Evolutionary conservation across 2,888 invertebrate species (phyloP), one percentile per base, ranked within the genome.

Genomic region (Patella ulyssiponensis): DNA sequence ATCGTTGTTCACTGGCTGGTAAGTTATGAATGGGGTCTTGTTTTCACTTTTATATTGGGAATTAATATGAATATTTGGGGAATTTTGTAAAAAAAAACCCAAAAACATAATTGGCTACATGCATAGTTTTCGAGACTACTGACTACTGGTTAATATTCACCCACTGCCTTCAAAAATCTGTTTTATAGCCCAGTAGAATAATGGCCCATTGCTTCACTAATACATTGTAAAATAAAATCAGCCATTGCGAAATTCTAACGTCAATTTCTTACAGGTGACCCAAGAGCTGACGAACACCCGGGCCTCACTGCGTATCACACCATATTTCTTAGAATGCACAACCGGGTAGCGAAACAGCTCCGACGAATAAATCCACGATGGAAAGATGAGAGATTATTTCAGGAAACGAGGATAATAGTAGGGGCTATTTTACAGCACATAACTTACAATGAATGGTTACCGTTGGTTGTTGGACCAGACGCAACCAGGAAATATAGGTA

Each of bases 401-500:
- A 84, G 58, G 82, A 82, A 27, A 77, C 84, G 2, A 76, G 84
- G 27, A 80, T 74, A 75, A 78, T 83, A 15, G 75, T 82, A 12
- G 73, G 93, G 0, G 97, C 97, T 0, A 82, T 90, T 58, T 86
- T 97, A 96, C 93, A 91, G 73, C 88, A 91, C 81, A 88, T 92
- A 52, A 85, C 88, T 4, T 92, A 89, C 83, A 87, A 85, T 71
- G 91, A 92, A 83, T 92, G 88, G 78, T 92, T 98, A 75, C 98
- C 98, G 3, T 74, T 97, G 76, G 93, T 99, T 72, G 93, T 98
- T 12, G 81, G 81, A 53, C 51, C 70, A 1, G 76, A 73, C 0
- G 64, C 64, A 11, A 23, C 64, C 14, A 64, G 20, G 2, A 64
- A 64, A 23, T 64, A 17, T 9, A 23, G 23, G 64, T 64, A 20